These are phyloP conservation scores for Parambassis ranga DNA, from an alignment of 2,797 vertebrate species.

Conservation along the genomic window DNA sequence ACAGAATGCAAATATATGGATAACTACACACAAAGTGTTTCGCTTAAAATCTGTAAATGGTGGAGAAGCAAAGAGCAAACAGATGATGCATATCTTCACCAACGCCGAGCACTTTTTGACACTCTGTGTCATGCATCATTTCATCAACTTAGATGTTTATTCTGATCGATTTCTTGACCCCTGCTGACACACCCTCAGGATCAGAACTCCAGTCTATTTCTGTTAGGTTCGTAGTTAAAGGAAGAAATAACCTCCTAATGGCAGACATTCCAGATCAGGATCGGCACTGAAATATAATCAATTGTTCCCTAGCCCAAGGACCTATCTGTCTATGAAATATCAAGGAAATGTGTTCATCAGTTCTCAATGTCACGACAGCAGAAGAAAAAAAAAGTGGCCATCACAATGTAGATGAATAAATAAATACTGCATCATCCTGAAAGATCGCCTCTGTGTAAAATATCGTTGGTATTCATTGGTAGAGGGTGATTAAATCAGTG, in stretches of 20 bases:
- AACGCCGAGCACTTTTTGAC: background rate
- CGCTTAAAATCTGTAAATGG: background rate
- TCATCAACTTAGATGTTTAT: background rate
- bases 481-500: constrained; percentile 12
- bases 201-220: constrained; percentile 1
- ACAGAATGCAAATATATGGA: too few relatives aligned
- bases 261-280: background rate
- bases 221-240: constrained; percentile 1
- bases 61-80: background rate
- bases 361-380: background rate
- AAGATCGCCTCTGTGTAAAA: background rate
- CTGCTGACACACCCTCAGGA: background rate
- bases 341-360: background rate
- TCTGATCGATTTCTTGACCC: background rate
- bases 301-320: background rate
- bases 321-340: background rate
- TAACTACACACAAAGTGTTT: too few relatives aligned
- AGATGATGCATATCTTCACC: fast-evolving
- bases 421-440: background rate
- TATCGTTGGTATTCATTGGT: background rate
- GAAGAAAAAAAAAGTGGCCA: background rate
- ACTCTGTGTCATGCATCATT: too few relatives aligned
- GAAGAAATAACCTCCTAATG: constrained; percentile 1
- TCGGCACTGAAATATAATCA: constrained; percentile 16
- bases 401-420: background rate